A percentile compares a stretch with the other conserved stretches of the same genome.
phyloP scores from a whole-genome alignment of 2,888 invertebrate genomes.

The Protophormia terraenovae region DNA sequence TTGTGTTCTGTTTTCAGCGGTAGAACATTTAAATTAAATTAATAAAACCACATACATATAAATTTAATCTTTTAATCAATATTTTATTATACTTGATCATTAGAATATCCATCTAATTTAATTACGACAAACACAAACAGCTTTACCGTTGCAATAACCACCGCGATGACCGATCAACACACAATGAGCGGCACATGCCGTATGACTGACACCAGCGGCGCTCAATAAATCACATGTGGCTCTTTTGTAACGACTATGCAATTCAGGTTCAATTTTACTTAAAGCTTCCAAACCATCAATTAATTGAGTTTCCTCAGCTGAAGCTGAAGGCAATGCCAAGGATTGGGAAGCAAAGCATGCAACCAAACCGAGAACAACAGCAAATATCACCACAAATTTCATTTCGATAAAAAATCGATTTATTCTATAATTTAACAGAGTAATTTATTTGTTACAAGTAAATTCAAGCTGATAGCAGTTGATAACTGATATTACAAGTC shows the following conservation, averaged over 20 bases:
- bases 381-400: constrained; percentile 69
- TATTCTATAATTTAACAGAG: not conserved
- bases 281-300: constrained; percentile 26
- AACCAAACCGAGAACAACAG: constrained; percentile 49
- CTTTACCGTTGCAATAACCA: constrained; percentile 78
- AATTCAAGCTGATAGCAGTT: not conserved
- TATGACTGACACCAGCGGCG: constrained; percentile 74
- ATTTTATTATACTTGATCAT: not conserved
- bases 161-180: constrained; percentile 75
- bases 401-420: constrained; percentile 58
- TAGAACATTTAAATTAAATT: too few relatives aligned
- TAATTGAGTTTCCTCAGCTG: constrained; percentile 23
- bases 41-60: not conserved
- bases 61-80: not conserved
- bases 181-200: constrained; percentile 81
- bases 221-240: constrained; percentile 81
- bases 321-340: constrained; percentile 43
- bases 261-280: constrained; percentile 15
- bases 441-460: not conserved
- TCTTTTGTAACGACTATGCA: constrained; percentile 76
- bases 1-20: too few relatives aligned
- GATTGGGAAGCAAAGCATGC: constrained; percentile 51
- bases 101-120: constrained; percentile 46
- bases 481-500: not conserved
- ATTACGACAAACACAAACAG: constrained; percentile 79